phyloP scores from a whole-genome alignment of 2,888 invertebrate genomes.

The Ametastegia equiseti region DNA sequence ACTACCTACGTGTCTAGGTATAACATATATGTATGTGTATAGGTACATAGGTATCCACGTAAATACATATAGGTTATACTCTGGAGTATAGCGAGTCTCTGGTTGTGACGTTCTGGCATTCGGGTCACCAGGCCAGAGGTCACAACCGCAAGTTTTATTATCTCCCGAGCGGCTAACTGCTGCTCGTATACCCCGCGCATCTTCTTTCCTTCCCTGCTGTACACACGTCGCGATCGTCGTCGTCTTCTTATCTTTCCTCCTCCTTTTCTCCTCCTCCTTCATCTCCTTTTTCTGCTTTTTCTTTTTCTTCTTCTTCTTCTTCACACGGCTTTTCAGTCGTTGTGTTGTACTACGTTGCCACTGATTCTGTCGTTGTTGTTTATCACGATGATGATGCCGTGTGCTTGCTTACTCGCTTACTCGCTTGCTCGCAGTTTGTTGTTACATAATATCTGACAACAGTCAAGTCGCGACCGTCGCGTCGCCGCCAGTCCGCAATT shows the following conservation, averaged over 20 bases:
- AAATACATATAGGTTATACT: not conserved
- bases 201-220: not conserved
- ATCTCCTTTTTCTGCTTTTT: not conserved
- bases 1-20: too few species aligned
- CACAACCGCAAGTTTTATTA: constrained; percentile 33
- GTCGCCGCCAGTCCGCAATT: not conserved
- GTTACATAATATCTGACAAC: constrained; percentile 17
- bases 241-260: not conserved
- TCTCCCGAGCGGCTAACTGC: not conserved
- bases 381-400: not conserved
- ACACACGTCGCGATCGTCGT: not conserved
- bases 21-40: too few species aligned
- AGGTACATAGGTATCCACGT: too few species aligned
- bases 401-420: not conserved
- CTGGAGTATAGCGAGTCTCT: not conserved
- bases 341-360: not conserved
- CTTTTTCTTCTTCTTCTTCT: not conserved
- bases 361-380: not conserved
- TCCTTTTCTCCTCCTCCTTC: not conserved
- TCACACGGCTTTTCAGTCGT: not conserved
- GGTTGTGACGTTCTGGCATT: not conserved
- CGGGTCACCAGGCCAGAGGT: constrained; percentile 26
- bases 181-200: not conserved
- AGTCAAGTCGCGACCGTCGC: not conserved
- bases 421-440: not conserved